Base-by-base conservation (phyloP, 2,113 vertebrate genomes). In the Lamprologus lemairii region DNA sequence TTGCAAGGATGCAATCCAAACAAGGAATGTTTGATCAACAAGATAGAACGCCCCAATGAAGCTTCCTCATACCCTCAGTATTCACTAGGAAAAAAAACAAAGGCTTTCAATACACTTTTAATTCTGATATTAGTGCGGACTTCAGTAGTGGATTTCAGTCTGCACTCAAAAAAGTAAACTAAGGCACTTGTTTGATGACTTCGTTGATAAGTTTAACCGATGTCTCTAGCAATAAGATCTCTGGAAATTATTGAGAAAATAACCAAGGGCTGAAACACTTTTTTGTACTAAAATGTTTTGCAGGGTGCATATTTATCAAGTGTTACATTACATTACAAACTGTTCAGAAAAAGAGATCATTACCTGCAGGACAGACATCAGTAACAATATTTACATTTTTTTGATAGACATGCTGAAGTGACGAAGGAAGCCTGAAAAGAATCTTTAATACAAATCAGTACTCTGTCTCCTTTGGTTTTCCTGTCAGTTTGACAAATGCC, bases 51-150 rank as follows among this genome's bases (percentile, higher is more conserved):
- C 16, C 28, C 45, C 2, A 19, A 16, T 57, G 14, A 51, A 81
- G 63, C 55, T 85, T 90, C 91, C 83, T 93, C 90, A 86, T 90
- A 33, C 75, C 53, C 16, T 37, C 11, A n/a, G 10, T 13, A 3
- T 40, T 45, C 68, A 45, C 10, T 31, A 49, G 16, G 7, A 12
- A 49, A 78, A 11, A 4, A 51, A 47, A 31, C 9, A 19, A 5
- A 75, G 23, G 23, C 42, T 31, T 47, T 75, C 6, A 19, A 7
- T 28, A 49, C 9, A 49, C 42, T 47, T 75, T 75, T 17, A 47
- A 19, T 47, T 75, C 42, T 75, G 71, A 71, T 17, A 45, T 73
- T 23, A 73, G 21, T 26, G 35, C 0, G 0, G 33, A 65, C 60
- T n/a, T 5, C 60, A 65, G 19, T 37, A 65, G 19, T 65, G 60